Base-by-base conservation (phyloP, 2,113 vertebrate genomes). In the Tamias sibiricus region DNA sequence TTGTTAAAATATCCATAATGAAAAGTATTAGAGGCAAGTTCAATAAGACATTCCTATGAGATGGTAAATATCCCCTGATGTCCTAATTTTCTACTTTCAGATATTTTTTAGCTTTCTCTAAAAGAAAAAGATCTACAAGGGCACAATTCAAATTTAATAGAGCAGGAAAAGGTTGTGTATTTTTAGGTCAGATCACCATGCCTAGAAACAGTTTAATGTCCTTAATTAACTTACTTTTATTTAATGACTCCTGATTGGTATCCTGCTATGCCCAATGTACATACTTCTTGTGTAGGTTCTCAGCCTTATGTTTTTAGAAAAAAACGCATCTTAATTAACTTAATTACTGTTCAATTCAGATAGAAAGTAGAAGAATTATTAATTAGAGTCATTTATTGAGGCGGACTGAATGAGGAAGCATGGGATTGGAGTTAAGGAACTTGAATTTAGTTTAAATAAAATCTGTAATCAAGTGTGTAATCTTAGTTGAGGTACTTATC, bases 171-270 rank as follows among this genome's bases (percentile, higher is more conserved):
- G 35, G 4, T 16, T 92, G 76, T 52, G 10, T 94, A 89, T 96
- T 97, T 98, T 97, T 94, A 97, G 80, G 44, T 22, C 64, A 90
- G 40, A 95, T 95, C 0, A 0, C 26, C 62, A 92, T 90, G 57
- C 6, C 75, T 96, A 93, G 91, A 93, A 96, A 97, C 75, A 90
- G 68, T 95, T 95, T 94, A 96, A 95, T 83, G 49, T 86, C 2
- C 90, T 98, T 97, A 94, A 93, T 81, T 96, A 79, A 77, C 10
- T 96, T 94, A 84, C 57, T 81, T 97, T 90, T 40, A 95, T 87
- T 94, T 89, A 71, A 92, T 32, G 84, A 54, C 59, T 68, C 69
- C 49, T 35, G 37, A 95, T 92, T 92, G 86, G 77, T 59, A 90
- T 96, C 95, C 83, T 98, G 44, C 28, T 82, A 92, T 72, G 81